Percentiles rank a stretch among this genome's conserved stretches.
These are phyloP conservation scores for Stictonetta naevosa DNA, from an alignment of 2,113 vertebrate genomes.

Conservation along the genomic window DNA sequence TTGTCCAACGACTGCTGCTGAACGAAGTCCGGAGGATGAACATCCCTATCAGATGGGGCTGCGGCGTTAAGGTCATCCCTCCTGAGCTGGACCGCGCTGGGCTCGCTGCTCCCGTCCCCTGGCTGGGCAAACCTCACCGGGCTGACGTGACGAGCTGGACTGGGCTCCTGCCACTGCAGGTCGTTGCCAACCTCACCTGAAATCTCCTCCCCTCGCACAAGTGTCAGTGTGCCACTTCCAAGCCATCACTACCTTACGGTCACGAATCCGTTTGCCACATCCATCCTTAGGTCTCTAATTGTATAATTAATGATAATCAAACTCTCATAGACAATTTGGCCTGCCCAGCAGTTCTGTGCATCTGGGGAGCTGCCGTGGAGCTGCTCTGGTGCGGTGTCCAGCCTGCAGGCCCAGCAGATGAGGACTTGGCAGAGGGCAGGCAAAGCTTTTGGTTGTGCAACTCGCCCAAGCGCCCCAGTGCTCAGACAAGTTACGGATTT, in stretches of 20 bases:
- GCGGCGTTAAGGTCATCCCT: neutral
- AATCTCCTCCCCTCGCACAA: neutral
- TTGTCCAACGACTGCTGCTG: neutral
- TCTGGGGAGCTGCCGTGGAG: neutral
- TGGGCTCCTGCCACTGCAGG: neutral
- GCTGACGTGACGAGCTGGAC: rapidly evolving
- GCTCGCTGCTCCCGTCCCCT: neutral
- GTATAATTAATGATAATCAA: neutral
- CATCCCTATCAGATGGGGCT: neutral
- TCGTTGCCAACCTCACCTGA: neutral
- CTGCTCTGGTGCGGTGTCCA: neutral
- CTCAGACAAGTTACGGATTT: neutral
- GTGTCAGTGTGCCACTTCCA: neutral
- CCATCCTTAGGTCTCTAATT: neutral
- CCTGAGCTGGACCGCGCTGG: neutral
- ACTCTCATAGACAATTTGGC: neutral
- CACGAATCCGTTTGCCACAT: neutral
- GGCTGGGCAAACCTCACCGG: too few species aligned
- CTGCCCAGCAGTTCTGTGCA: neutral
- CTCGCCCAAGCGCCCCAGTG: neutral
- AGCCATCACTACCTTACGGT: neutral
- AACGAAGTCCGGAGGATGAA: neutral
- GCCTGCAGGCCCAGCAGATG: neutral
- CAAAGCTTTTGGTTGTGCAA: neutral
- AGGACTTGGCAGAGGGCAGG: neutral